phyloP scores from a whole-genome alignment of 2,888 invertebrate species.

The Aricia artaxerxes region DNA sequence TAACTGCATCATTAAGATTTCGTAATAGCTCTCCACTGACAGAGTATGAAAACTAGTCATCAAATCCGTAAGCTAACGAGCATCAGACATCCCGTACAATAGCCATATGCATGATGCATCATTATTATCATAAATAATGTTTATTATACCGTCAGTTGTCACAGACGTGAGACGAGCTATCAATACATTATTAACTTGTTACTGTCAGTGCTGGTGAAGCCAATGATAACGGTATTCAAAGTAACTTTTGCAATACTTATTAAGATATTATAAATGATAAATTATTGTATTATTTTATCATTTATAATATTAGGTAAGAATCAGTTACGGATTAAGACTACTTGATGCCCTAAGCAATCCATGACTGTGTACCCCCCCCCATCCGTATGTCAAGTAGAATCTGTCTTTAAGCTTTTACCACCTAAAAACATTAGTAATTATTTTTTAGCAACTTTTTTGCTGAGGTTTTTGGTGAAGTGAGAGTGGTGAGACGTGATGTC shows the following conservation, averaged over 20 bases:
- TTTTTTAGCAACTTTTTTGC: too few species aligned
- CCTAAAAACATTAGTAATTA: too few species aligned
- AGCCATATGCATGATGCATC: not conserved
- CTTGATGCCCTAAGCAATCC: too few species aligned
- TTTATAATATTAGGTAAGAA: too few species aligned
- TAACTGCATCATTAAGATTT: not conserved
- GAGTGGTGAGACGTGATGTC: too few species aligned
- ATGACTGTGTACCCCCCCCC: too few species aligned
- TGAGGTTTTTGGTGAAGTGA: too few species aligned
- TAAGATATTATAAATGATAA: too few species aligned
- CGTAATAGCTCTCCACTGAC: not conserved
- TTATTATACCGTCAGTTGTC: not conserved
- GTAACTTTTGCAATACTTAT: not conserved
- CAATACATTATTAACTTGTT: not conserved
- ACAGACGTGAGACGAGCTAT: not conserved
- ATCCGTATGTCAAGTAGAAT: too few species aligned
- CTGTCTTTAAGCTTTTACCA: too few species aligned
- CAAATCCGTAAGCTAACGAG: not conserved
- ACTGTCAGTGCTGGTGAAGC: not conserved
- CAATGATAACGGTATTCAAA: not conserved
- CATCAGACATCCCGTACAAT: not conserved
- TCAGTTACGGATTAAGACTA: too few species aligned
- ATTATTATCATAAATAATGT: not conserved
- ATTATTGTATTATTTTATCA: too few species aligned
- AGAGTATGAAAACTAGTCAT: not conserved